Evolutionary conservation across 2,797 vertebrate species (phyloP).

Genomic region (Benthosema pterotum): DNA sequence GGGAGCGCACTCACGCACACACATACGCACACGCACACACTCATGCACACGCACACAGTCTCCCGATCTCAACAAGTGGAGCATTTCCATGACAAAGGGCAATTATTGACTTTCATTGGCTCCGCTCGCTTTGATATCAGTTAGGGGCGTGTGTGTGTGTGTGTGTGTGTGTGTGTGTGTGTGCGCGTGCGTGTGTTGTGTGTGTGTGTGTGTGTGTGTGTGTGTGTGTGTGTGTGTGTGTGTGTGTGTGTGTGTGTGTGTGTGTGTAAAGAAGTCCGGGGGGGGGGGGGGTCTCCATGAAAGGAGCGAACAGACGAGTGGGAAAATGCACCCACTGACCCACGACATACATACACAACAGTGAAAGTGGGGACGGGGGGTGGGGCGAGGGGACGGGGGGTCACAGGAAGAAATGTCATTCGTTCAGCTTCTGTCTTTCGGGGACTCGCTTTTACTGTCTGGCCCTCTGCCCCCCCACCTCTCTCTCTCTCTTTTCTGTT

Average conservation of each 20-base stretch:
- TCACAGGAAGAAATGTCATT: constrained; percentile 66
- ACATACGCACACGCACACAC: constrained; percentile 25
- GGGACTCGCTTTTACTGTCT: too few species aligned
- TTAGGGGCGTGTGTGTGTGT: constrained; percentile 62
- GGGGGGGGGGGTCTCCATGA: constrained; percentile 60
- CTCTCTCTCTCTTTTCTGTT: constrained; percentile 25
- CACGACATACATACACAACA: constrained; percentile 37
- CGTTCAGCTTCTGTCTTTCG: constrained; percentile 33
- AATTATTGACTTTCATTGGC: constrained; percentile 85
- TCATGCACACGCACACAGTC: constrained; percentile 11
- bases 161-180: too few species aligned
- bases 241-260: too few species aligned
- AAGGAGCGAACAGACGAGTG: constrained; percentile 59
- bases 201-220: too few species aligned
- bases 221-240: too few species aligned
- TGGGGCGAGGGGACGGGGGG: too few species aligned
- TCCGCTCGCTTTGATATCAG: constrained; percentile 76
- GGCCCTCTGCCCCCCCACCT: neutral
- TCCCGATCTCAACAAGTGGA: constrained; percentile 68
- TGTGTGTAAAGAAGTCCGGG: neutral
- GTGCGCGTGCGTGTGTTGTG: too few species aligned
- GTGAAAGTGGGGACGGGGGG: constrained; percentile 31
- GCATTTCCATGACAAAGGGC: constrained; percentile 82
- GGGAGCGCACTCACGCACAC: constrained; percentile 50
- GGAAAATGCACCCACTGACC: constrained; percentile 76